These are phyloP conservation scores for Pristionchus japonicus DNA, from an alignment of 2,888 invertebrate genomes.

Conservation along the genomic window DNA sequence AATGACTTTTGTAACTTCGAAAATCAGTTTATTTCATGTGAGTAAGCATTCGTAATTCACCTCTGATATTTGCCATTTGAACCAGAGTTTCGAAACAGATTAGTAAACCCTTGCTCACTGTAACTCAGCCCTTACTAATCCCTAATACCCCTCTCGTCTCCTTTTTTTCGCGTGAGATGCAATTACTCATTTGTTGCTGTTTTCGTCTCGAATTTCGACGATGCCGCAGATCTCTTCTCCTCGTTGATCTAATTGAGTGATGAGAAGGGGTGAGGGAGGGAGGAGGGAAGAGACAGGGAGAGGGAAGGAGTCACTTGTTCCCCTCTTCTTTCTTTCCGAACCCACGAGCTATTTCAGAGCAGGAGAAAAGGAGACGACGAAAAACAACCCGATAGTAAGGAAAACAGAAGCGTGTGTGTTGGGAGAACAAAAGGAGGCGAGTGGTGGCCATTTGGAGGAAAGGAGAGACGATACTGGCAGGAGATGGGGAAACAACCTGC, in stretches of 20 bases:
- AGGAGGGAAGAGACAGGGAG: neutral
- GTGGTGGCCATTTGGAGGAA: neutral
- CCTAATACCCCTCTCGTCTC: neutral
- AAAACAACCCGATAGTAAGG: neutral
- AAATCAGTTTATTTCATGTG: no score
- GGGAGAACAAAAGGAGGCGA: neutral
- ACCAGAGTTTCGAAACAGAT: neutral
- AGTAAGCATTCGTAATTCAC: neutral
- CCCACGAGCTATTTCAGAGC: neutral
- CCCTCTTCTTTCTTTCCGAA: neutral
- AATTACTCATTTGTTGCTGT: neutral
- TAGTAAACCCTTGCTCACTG: neutral
- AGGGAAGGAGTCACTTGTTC: conserved; percentile 18
- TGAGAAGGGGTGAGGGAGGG: neutral
- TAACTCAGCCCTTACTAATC: neutral
- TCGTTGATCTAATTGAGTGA: neutral
- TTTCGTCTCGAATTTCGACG: neutral
- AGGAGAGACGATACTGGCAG: neutral
- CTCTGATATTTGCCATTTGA: neutral
- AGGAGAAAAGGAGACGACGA: conserved; percentile 21
- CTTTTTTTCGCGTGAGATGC: neutral
- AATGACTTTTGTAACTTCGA: no score
- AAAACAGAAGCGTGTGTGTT: neutral
- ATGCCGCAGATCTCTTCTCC: neutral
- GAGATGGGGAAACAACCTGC: neutral